Evolutionary conservation across 2,113 vertebrate species (phyloP), one percentile per base, ranked within the genome.

Genomic region (Sturnus vulgaris): DNA sequence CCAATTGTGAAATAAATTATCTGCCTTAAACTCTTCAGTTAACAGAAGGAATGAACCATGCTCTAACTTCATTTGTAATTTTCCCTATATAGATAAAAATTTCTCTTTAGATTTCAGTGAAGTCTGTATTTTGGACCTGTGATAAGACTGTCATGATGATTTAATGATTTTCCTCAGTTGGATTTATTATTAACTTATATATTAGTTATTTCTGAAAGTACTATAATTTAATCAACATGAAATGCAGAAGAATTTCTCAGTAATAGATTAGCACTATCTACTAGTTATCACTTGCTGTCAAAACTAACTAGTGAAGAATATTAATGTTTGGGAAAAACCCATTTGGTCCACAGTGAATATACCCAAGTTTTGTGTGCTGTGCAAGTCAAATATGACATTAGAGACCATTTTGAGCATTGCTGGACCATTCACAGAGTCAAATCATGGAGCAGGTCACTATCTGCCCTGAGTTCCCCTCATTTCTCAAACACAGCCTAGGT

Each of bases 131-230:
- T 88, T 52, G 52, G 39, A 68, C 31, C 47, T 1, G 0, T 49
- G 68, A 77, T 85, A 86, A 90, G 18, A 60, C 4, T 59, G 56
- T 73, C 66, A 63, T 52, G 70, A 72, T 86, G 59, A 72, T 37
- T 72, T 79, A 87, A 59, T 63, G 68, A 39, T 75, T 96, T 92
- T 87, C 71, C n/a, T 42, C 30, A 35, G 66, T 28, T 81, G 55
- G 10, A 73, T 90, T n/a, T 40, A 86, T 82, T 91, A 87, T 61
- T 85, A 95, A 60, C 39, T 39, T 42, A 70, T 73, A 37, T 72
- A 77, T 59, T 77, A n/a, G 13, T 53, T 84, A 59, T 87, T 91
- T 83, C 56, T 71, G 47, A 83, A 93, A 71, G 35, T 44, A 28
- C 35, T 59, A 25, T 88, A 86, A 82, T 90, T 90, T 75, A 68